Conservation (phyloP, 2,888 invertebrate genomes). For the Synanthedon andrenaeformis region DNA sequence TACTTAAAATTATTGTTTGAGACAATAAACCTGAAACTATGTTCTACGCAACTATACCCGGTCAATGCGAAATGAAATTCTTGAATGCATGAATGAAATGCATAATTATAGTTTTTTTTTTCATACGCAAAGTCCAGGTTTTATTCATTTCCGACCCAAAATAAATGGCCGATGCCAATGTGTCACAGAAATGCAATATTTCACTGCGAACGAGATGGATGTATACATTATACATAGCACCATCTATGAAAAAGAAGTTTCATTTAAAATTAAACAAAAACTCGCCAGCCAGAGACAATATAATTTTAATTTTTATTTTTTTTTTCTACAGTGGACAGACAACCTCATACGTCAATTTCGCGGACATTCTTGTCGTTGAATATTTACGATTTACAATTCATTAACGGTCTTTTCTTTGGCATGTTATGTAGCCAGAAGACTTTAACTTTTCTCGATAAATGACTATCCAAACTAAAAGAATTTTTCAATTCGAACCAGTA, state of each 20-base stretch:
- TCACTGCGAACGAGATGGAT: constrained; percentile 58
- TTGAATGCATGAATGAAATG: no score
- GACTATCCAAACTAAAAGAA: no score
- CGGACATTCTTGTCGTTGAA: no score
- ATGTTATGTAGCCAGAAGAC: no score
- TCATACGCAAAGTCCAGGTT: constrained; percentile 27
- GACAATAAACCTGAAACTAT: no score
- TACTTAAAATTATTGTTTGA: no score
- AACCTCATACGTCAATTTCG: no score
- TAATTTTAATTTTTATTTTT: background rate
- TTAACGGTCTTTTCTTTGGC: no score
- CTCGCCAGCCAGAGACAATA: background rate
- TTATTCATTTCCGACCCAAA: constrained; percentile 49
- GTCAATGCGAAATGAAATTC: constrained; percentile 6
- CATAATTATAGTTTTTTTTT: constrained; percentile 25
- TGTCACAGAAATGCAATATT: constrained; percentile 51
- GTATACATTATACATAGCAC: constrained; percentile 38
- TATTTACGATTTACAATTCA: no score
- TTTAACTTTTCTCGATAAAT: no score
- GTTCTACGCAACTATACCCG: constrained; percentile 10
- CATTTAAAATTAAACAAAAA: background rate
- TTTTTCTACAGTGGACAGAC: background rate
- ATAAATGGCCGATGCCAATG: constrained; percentile 59
- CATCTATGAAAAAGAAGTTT: constrained; percentile 5
- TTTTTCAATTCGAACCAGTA: no score